phyloP scores from a whole-genome alignment of 2,888 invertebrate genomes.

The Dromius quadrimaculatus region DNA sequence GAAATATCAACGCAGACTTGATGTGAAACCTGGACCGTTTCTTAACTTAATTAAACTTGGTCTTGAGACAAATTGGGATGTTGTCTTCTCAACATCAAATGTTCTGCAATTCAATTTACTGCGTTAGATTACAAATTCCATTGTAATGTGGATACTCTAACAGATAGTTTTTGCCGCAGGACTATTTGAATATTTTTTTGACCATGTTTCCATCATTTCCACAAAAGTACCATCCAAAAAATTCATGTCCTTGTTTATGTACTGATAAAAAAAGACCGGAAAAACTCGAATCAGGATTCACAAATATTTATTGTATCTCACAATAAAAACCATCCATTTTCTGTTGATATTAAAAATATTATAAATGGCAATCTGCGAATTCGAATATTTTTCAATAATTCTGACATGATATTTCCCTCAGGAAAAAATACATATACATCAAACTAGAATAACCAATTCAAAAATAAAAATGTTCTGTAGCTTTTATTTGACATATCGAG shows the following conservation, averaged over 20 bases:
- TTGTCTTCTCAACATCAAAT: conserved; percentile 42
- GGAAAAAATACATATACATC: background rate
- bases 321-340: too few relatives aligned
- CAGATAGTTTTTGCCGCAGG: too few relatives aligned
- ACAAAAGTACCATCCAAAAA: too few relatives aligned
- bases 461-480: conserved; percentile 9
- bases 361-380: background rate
- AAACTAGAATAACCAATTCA: conserved; percentile 16
- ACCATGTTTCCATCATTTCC: too few relatives aligned
- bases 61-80: conserved; percentile 35
- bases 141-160: too few relatives aligned
- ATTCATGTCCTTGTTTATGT: too few relatives aligned
- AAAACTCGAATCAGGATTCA: too few relatives aligned
- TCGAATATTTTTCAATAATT: conserved; percentile 13
- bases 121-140: too few relatives aligned
- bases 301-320: background rate
- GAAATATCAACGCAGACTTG: conserved; percentile 12
- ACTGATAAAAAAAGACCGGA: too few relatives aligned
- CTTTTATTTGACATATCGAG: conserved; percentile 12
- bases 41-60: conserved; percentile 41
- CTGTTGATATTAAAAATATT: background rate
- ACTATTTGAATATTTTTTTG: too few relatives aligned
- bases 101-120: conserved; percentile 40
- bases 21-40: background rate
- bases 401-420: background rate